A percentile compares a stretch with the other conserved stretches of the same genome.
Conservation (phyloP, 2,888 invertebrate genomes). For the Chromoteleia sp. region DNA sequence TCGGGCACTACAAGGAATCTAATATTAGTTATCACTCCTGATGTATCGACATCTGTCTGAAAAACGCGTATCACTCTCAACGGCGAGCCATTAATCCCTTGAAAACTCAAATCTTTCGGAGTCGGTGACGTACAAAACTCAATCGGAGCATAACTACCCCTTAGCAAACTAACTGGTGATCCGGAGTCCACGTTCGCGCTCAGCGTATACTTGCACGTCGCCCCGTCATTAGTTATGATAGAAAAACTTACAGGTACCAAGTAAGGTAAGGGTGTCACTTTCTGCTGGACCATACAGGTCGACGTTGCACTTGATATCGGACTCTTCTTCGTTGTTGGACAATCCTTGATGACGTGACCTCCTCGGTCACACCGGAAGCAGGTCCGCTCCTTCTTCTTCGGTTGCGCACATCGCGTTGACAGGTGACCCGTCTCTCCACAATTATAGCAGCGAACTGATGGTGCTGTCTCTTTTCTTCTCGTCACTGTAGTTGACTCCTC, state of each 20-base stretch:
- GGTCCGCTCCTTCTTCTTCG: not conserved
- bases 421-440: constrained; percentile 24
- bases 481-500: no score
- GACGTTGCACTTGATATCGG: not conserved
- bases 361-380: constrained; percentile 51
- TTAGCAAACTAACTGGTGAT: constrained; percentile 54
- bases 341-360: constrained; percentile 48
- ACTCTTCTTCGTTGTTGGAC: constrained; percentile 15
- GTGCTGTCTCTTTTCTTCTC: not conserved
- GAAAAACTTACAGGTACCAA: not conserved
- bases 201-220: not conserved
- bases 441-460: constrained; percentile 12
- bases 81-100: not conserved
- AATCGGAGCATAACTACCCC: constrained; percentile 7
- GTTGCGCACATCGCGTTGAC: constrained; percentile 11
- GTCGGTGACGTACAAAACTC: not conserved
- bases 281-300: not conserved
- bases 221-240: not conserved
- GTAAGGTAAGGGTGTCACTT: not conserved
- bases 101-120: not conserved
- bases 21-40: not conserved
- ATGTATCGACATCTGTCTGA: not conserved
- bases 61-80: not conserved
- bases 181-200: constrained; percentile 49
- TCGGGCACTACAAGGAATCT: constrained; percentile 24